These are phyloP conservation scores for Sclerodermus sp. DNA, from an alignment of 2,888 invertebrate species.

Conservation along the genomic window DNA sequence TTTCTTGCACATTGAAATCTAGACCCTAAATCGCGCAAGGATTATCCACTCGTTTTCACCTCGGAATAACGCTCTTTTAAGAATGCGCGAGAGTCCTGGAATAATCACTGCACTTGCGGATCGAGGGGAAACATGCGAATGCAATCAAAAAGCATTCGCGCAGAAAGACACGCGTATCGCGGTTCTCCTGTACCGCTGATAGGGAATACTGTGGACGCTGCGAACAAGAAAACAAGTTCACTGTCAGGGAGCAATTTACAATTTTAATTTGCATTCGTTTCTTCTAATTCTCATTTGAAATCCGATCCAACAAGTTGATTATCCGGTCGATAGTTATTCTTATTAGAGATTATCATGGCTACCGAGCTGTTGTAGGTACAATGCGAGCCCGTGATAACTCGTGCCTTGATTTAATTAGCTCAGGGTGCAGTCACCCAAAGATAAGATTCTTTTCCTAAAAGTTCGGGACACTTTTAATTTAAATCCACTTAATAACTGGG, in stretches of 20 bases:
- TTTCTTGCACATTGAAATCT: too few species aligned
- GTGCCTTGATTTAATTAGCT: constrained; percentile 43
- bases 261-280: neutral
- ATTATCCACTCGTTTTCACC: too few species aligned
- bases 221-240: too few species aligned
- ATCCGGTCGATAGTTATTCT: neutral
- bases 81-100: too few species aligned
- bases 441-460: constrained; percentile 38
- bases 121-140: too few species aligned
- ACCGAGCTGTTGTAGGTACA: constrained; percentile 15
- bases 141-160: neutral
- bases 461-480: constrained; percentile 49
- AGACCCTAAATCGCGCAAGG: too few species aligned
- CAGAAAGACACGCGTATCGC: neutral
- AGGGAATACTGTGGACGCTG: neutral
- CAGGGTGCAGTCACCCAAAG: constrained; percentile 21
- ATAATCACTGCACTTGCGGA: too few species aligned
- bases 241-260: neutral
- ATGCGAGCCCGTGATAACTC: constrained; percentile 17
- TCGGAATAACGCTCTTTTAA: too few species aligned
- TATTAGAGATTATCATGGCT: constrained; percentile 7
- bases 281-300: neutral
- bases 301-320: neutral
- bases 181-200: neutral
- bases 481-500: constrained; percentile 47